Conservation (phyloP, 1,140 invertebrate genomes). For the Steinernema khuongi region DNA sequence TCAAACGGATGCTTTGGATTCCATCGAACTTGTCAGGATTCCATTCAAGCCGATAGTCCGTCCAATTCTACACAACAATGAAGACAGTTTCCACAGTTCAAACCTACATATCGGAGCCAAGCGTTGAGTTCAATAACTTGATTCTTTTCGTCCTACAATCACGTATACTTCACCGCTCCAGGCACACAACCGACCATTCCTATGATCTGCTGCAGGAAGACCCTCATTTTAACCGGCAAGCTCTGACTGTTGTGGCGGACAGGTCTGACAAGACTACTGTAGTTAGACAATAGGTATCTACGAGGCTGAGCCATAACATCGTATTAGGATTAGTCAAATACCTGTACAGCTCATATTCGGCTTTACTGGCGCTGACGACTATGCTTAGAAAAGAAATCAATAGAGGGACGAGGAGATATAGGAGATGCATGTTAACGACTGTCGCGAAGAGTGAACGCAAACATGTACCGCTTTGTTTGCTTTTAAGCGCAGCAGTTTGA, state of each 20-base stretch:
- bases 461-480: neutral
- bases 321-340: neutral
- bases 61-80: constrained; percentile 34
- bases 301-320: neutral
- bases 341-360: constrained; percentile 34
- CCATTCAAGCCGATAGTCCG: constrained; percentile 41
- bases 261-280: constrained; percentile 37
- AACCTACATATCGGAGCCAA: constrained; percentile 45
- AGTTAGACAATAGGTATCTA: constrained; percentile 37
- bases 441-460: neutral
- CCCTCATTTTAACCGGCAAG: constrained; percentile 34
- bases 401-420: neutral
- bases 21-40: constrained; percentile 37
- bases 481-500: no score
- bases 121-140: constrained; percentile 48
- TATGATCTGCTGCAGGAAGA: constrained; percentile 43
- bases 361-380: constrained; percentile 29
- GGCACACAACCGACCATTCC: constrained; percentile 30
- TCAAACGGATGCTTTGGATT: constrained; percentile 37
- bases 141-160: constrained; percentile 43
- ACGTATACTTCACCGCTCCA: neutral
- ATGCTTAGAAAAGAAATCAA: neutral
- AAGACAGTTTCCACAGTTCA: neutral
- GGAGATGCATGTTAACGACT: neutral
- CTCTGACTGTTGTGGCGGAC: constrained; percentile 25